Conservation (phyloP, 1,140 invertebrate genomes). For the Bilobella aurantiaca region DNA sequence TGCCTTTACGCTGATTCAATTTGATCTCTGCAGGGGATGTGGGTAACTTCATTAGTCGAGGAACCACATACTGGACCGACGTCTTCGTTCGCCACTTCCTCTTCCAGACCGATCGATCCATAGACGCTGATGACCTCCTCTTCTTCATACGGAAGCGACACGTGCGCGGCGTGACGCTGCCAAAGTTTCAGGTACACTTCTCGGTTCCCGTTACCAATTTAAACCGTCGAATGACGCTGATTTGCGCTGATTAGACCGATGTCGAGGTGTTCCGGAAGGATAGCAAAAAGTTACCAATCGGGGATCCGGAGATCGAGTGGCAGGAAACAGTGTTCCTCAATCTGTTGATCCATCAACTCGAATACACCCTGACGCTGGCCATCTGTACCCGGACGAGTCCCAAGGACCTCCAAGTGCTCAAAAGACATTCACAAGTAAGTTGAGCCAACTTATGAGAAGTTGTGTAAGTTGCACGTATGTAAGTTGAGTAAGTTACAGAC, state of each 20-base stretch:
- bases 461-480: no score
- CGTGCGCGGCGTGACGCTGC: constrained; percentile 69
- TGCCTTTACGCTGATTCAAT: background rate
- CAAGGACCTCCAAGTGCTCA: constrained; percentile 87
- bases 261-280: constrained; percentile 93
- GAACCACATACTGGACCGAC: constrained; percentile 91
- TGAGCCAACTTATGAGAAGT: no score
- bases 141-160: constrained; percentile 91
- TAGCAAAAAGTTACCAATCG: constrained; percentile 87
- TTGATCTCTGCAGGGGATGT: constrained; percentile 6
- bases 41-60: constrained; percentile 73
- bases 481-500: no score
- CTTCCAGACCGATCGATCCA: constrained; percentile 70
- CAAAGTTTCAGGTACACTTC: constrained; percentile 68
- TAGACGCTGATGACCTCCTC: constrained; percentile 84
- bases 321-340: constrained; percentile 99
- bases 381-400: constrained; percentile 94
- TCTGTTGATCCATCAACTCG: constrained; percentile 95
- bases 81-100: constrained; percentile 89
- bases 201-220: background rate
- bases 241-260: constrained; percentile 62
- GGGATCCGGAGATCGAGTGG: constrained; percentile 93
- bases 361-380: constrained; percentile 91
- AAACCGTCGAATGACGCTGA: background rate
- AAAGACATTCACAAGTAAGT: constrained; percentile 75